A percentile compares a stretch with the other conserved stretches of the same genome.
Evolutionary conservation across 2,797 vertebrate species (phyloP).

Genomic region (Pelobates cultripes): DNA sequence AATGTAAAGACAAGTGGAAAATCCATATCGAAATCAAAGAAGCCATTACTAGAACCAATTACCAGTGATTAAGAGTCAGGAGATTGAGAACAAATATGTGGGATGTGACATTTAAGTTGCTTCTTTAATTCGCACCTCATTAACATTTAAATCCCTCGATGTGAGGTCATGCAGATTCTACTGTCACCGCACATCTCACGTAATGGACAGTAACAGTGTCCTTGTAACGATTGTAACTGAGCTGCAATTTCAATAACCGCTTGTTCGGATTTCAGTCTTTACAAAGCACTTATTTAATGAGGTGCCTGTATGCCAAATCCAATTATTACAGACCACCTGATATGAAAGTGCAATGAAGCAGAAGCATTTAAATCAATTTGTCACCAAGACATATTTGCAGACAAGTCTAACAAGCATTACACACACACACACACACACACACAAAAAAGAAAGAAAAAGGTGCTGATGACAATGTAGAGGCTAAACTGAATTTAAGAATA

Average conservation of each 20-base stretch:
- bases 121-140: constrained; percentile 5
- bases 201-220: background rate
- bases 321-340: background rate
- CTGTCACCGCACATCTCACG: background rate
- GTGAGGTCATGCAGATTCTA: constrained; percentile 2
- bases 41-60: constrained; percentile 28
- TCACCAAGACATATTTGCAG: background rate
- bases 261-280: background rate
- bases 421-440: too few relatives aligned
- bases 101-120: constrained; percentile 17
- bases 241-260: background rate
- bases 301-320: background rate
- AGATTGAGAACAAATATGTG: background rate
- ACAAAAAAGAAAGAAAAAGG: too few relatives aligned
- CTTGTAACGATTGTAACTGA: background rate
- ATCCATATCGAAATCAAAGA: constrained; percentile 24
- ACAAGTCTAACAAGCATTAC: background rate
- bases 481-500: too few relatives aligned
- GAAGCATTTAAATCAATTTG: constrained; percentile 1
- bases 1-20: constrained; percentile 12
- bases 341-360: background rate
- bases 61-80: constrained; percentile 26
- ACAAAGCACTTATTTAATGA: background rate
- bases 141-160: background rate
- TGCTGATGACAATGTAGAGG: too few relatives aligned